phyloP scores from a whole-genome alignment of 2,888 invertebrate species.

The Ypsolopha sequella region DNA sequence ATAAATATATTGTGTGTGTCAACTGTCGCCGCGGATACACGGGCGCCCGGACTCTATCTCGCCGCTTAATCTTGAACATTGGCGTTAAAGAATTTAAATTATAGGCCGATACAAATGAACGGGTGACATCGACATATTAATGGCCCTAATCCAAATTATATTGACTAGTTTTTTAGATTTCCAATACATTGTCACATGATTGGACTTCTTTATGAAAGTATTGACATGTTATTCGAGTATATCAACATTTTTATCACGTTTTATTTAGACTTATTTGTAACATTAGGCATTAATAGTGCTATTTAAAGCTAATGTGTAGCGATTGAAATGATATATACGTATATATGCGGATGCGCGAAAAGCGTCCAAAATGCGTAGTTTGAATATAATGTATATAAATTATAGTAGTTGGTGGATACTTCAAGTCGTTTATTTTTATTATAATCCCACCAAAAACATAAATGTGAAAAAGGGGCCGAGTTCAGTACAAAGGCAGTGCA shows the following conservation, averaged over 20 bases:
- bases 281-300: too few species aligned
- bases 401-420: too few species aligned
- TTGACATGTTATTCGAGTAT: conserved; percentile 18
- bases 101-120: conserved; percentile 70
- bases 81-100: conserved; percentile 72
- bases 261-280: too few species aligned
- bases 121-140: conserved; percentile 62
- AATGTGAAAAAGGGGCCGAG: too few species aligned
- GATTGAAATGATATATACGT: too few species aligned
- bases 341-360: too few species aligned
- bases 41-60: conserved; percentile 66
- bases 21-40: conserved; percentile 45
- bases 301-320: too few species aligned
- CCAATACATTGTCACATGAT: conserved; percentile 51
- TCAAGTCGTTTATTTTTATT: too few species aligned
- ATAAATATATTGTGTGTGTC: conserved; percentile 67
- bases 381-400: too few species aligned
- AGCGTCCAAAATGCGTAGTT: too few species aligned
- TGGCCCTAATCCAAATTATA: conserved; percentile 66
- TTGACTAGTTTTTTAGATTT: conserved; percentile 57
- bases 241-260: conserved; percentile 14
- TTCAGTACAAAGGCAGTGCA: too few species aligned
- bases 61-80: conserved; percentile 69
- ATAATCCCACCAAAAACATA: too few species aligned
- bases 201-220: conserved; percentile 10